Evolutionary conservation across 2,113 vertebrate species (phyloP), one percentile per base, ranked within the genome.

Genomic region (Hyla sarda): DNA sequence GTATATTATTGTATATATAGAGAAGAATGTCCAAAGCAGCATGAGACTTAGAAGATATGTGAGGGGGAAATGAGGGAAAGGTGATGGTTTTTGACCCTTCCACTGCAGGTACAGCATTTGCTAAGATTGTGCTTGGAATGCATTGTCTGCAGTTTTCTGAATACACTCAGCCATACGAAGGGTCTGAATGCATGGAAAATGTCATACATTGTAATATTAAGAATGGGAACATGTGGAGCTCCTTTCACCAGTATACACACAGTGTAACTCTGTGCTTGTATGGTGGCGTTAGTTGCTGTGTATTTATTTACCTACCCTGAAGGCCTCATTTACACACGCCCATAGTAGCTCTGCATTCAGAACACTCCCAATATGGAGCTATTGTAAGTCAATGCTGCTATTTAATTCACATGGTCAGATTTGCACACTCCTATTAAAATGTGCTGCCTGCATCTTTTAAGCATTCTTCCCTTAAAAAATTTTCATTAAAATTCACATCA

Each of bases 1-100:
- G 86, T 87, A 83, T 75, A 82, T 83, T 87, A 82, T 34, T 87
- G 80, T 83, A 87, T 56, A 87, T 83, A n/a, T n/a, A n/a, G n/a
- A 87, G 47, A 71, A 32, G 25, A 83, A 69, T 58, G 47, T 60
- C 37, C 58, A 52, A 67, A 56, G 12, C 71, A 83, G 80, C 54
- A 77, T 30, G 45, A 75, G 34, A 73, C 79, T 62, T 69, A 30
- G 30, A 25, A 62, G 79, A 32, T 9, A 3, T 73, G 34, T 30
- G 14, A 16, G 73, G 30, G 65, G 30, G 48, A 69, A 37, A 12
- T 25, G n/a, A 17, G 8, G 62, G 34, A 48, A 73, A 28, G 9
- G 19, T 60, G 58, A 81, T 41, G 9, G 19, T 87, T 52, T 69
- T 56, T 73, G 73, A 84, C 52, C 37, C 85, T 73, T 74, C 71